Base-by-base conservation (phyloP, 92 coral and sea anemone species). In the Virgularia gustaviana region DNA sequence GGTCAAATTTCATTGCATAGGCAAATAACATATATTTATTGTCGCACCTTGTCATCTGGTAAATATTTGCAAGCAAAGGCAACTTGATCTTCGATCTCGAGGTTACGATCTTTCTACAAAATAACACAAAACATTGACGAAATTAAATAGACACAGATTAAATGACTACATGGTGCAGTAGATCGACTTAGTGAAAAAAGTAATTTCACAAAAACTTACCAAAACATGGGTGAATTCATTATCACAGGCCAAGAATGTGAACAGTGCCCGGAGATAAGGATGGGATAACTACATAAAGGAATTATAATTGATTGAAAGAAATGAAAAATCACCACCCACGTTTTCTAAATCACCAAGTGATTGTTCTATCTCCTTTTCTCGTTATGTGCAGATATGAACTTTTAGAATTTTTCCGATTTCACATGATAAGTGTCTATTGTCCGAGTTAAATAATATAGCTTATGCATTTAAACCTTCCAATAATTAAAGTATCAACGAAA, bases 11-110 rank as follows among this genome's bases (percentile, higher is more conserved):
- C n/a, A n/a, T n/a, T n/a, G n/a, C n/a, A 15, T 47, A 5, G 55
- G 22, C 55, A 5, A 19, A 4, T 15, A 15, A 47, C 15, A 25
- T 15, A 47, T 47, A 47, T 56, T 56, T 56, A 23, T 6, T 19
- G 29, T 35, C 78, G 23, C 72, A 92, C 98, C 87, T 89, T 89
- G 29, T 41, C 73, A 44, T 92, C 98, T 36, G 98, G 98, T 13
- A 92, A 83, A 68, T 87, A 92, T 74, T 92, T 92, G 67, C 98
- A 92, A 19, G 98, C 98, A 84, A 92, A 92, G 16, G 98, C 98
- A 11, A 92, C 90, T 61, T 89, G 81, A 59, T 92, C 98, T 64
- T 92, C 98, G 13, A 92, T 91, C 66, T 92, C 96, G 47, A 92
- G 85, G 36, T 83, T 84, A 23, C 88, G 68, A 53, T 89, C 98